These are phyloP conservation scores for Diglossa cyanea DNA, from an alignment of 2,797 vertebrate genomes.

Conservation along the genomic window DNA sequence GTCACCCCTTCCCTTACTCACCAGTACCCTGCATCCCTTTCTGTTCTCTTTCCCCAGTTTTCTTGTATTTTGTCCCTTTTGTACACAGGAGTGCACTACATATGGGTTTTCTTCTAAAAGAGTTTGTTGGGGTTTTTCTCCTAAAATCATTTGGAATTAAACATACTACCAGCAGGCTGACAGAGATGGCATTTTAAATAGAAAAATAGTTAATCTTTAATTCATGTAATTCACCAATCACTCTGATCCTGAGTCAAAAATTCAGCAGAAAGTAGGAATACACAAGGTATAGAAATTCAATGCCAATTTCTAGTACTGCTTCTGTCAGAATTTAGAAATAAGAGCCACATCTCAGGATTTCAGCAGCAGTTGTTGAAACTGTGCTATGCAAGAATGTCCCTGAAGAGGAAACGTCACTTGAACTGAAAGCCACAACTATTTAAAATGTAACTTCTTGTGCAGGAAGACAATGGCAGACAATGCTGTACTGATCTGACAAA, in stretches of 20 bases:
- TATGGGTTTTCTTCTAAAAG: background rate
- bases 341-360: conserved; percentile 32
- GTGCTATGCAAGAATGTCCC: conserved; percentile 35
- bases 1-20: background rate
- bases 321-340: conserved; percentile 61
- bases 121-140: background rate
- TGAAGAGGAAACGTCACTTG: conserved; percentile 60
- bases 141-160: background rate
- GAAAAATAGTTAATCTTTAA: background rate
- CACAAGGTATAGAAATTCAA: conserved; percentile 23
- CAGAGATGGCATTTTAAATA: background rate
- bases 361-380: conserved; percentile 60
- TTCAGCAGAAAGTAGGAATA: conserved; percentile 1
- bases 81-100: background rate
- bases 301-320: conserved; percentile 24
- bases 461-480: background rate
- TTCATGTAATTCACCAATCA: background rate
- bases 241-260: conserved; percentile 47
- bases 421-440: conserved; percentile 64
- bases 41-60: background rate
- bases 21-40: background rate
- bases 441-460: background rate
- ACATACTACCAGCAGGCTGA: background rate
- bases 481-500: background rate
- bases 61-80: background rate